Percentiles rank a stretch among this genome's conserved stretches.
Evolutionary conservation across 2,888 invertebrate genomes (phyloP).

Genomic region (Eulithis prunata): DNA sequence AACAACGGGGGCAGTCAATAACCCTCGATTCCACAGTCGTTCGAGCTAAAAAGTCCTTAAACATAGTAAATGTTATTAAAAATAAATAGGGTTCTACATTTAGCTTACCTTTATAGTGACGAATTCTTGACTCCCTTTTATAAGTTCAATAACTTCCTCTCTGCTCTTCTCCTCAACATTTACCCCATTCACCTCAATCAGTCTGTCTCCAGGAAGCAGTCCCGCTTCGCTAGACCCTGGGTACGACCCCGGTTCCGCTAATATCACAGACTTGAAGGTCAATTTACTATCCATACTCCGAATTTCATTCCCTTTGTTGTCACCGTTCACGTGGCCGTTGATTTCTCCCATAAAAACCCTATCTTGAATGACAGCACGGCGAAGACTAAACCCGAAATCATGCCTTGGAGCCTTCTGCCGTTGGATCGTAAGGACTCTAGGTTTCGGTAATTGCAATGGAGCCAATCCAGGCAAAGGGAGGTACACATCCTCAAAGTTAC

Average conservation of each 20-base stretch:
- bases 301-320: constrained; percentile 68
- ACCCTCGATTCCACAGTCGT: no score
- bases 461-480: constrained; percentile 89
- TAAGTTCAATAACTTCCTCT: constrained; percentile 97
- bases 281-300: constrained; percentile 71
- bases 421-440: constrained; percentile 90
- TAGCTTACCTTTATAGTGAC: constrained; percentile 92
- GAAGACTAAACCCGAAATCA: constrained; percentile 97
- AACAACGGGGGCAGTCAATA: no score
- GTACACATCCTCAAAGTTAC: constrained; percentile 90
- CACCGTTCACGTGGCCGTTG: constrained; percentile 72
- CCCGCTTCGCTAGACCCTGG: constrained; percentile 92
- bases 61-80: not conserved
- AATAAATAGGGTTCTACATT: not conserved
- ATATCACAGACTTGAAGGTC: constrained; percentile 90
- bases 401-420: constrained; percentile 92
- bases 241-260: constrained; percentile 95
- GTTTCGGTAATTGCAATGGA: constrained; percentile 87
- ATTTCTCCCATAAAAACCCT: constrained; percentile 78
- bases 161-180: constrained; percentile 93
- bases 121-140: constrained; percentile 92
- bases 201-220: constrained; percentile 96
- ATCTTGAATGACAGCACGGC: constrained; percentile 93
- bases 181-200: constrained; percentile 95
- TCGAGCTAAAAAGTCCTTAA: no score